phyloP scores from a whole-genome alignment of 2,797 vertebrate species.

The Myotis pilosus region DNA sequence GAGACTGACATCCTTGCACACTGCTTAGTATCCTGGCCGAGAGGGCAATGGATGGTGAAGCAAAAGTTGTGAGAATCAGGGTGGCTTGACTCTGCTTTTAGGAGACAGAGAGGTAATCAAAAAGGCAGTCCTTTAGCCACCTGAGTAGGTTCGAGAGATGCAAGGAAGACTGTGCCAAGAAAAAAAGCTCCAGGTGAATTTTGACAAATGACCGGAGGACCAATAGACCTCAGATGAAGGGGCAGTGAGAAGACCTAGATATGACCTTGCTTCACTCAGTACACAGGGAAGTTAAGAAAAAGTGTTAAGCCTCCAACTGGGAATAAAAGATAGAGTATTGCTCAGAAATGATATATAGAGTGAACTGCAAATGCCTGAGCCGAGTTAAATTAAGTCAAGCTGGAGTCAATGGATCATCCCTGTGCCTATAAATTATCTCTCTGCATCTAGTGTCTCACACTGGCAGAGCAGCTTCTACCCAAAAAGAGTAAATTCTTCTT shows the following conservation, averaged over 20 bases:
- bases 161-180: neutral
- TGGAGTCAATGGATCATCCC: neutral
- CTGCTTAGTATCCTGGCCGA: neutral
- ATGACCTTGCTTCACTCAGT: neutral
- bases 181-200: neutral
- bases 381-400: slow-evolving; percentile 55
- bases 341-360: slow-evolving; percentile 1
- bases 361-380: neutral
- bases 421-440: slow-evolving; percentile 25
- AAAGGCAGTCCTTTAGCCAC: neutral
- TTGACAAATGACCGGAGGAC: neutral
- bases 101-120: neutral
- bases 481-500: neutral
- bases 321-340: neutral
- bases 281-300: neutral
- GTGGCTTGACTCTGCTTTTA: neutral
- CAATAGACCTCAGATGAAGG: neutral
- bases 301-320: neutral
- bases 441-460: neutral
- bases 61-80: neutral
- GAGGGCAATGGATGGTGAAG: neutral
- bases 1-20: neutral
- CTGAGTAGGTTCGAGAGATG: neutral
- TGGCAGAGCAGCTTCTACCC: neutral
- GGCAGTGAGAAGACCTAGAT: neutral